Conservation (phyloP, 2,888 invertebrate genomes). For the Pristionchus arcanus region DNA sequence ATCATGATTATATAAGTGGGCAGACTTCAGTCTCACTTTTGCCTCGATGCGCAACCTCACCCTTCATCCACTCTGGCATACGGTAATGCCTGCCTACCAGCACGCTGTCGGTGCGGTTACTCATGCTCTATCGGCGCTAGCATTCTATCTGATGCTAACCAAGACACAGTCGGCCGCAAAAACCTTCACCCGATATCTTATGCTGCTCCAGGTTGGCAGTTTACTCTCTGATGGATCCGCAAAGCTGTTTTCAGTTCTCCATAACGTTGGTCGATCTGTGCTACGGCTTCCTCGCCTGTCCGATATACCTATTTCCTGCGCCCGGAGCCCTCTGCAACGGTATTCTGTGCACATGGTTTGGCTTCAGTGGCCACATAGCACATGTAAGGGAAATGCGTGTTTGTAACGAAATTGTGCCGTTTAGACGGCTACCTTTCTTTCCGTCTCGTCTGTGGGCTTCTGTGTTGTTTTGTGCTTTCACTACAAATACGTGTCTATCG, state of each 20-base stretch:
- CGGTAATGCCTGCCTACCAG: not conserved
- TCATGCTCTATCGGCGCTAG: not conserved
- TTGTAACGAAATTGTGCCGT: too few relatives aligned
- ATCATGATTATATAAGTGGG: too few relatives aligned
- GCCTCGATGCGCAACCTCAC: not conserved
- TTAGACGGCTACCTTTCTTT: too few relatives aligned
- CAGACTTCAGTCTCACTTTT: not conserved
- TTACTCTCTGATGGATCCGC: not conserved
- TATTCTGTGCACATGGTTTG: not conserved
- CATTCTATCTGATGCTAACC: not conserved
- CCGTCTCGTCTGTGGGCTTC: not conserved
- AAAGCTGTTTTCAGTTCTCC: not conserved
- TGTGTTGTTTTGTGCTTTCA: not conserved
- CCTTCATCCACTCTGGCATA: not conserved
- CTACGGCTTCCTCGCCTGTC: not conserved
- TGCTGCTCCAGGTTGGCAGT: not conserved
- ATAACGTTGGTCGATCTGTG: not conserved
- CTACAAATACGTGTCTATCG: not conserved
- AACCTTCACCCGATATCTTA: not conserved
- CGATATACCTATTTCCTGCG: not conserved
- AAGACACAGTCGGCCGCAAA: not conserved
- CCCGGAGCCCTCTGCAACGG: not conserved
- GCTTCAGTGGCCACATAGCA: not conserved
- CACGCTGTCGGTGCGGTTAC: not conserved
- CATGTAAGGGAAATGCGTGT: not conserved